Evolutionary conservation across 2,888 invertebrate species (phyloP).

Genomic region (Byasa hedistus): DNA sequence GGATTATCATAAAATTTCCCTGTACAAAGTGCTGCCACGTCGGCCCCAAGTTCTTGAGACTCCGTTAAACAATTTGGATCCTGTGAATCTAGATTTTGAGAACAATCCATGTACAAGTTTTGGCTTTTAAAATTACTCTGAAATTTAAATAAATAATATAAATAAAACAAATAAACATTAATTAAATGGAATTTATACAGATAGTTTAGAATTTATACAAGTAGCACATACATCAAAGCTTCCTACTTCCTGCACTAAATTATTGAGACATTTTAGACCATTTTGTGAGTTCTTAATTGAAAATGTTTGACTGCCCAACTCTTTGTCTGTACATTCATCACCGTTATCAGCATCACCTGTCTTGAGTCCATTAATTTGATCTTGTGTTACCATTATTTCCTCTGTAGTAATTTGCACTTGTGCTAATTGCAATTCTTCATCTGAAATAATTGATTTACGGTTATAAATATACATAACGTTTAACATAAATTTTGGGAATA

Average conservation of each 20-base stretch:
- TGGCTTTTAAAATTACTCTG: constrained; percentile 45
- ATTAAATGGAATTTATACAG: not conserved
- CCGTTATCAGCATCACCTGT: constrained; percentile 13
- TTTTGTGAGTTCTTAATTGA: constrained; percentile 48
- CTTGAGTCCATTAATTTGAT: constrained; percentile 8
- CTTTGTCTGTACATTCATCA: constrained; percentile 20
- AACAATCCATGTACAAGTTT: constrained; percentile 80
- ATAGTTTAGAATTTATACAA: not conserved
- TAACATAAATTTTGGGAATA: constrained; percentile 6
- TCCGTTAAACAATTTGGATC: constrained; percentile 31
- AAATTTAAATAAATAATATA: constrained; percentile 11
- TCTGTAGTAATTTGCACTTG: constrained; percentile 32
- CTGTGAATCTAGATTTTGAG: constrained; percentile 67
- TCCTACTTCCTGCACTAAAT: constrained; percentile 47
- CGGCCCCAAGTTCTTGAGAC: constrained; percentile 66
- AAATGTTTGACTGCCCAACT: constrained; percentile 59
- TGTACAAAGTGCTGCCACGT: constrained; percentile 77
- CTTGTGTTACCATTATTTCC: constrained; percentile 28
- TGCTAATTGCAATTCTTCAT: constrained; percentile 33
- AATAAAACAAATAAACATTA: not conserved
- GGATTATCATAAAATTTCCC: constrained; percentile 77
- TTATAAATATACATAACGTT: not conserved
- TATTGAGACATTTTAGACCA: constrained; percentile 38
- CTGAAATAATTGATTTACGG: constrained; percentile 24
- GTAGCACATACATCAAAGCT: constrained; percentile 53